A percentile compares a stretch with the other conserved stretches of the same genome.
Conservation (phyloP, 2,888 invertebrate species). For the Eupithecia inturbata region DNA sequence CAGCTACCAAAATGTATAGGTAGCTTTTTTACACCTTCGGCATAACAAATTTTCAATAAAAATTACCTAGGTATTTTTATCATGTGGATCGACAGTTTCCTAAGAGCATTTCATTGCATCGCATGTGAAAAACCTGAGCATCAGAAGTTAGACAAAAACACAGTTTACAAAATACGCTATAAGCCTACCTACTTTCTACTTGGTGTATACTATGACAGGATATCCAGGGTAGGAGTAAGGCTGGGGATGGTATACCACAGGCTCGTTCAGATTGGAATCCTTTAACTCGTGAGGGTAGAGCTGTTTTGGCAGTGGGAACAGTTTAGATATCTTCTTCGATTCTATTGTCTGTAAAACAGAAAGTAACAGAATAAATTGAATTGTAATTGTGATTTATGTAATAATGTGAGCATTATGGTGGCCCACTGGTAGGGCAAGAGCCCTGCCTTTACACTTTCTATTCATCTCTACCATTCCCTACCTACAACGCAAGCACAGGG, state of each 20-base stretch:
- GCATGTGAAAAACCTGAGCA: too few relatives aligned
- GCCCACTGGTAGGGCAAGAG: background rate
- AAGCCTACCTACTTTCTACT: background rate
- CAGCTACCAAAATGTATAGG: too few relatives aligned
- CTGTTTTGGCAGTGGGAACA: conserved; percentile 59
- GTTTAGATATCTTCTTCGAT: conserved; percentile 24
- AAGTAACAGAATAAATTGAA: too few relatives aligned
- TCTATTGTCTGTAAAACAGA: conserved; percentile 25
- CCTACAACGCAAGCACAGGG: background rate
- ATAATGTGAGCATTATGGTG: too few relatives aligned
- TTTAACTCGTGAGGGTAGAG: conserved; percentile 67
- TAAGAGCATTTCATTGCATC: too few relatives aligned
- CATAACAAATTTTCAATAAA: too few relatives aligned
- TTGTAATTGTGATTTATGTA: too few relatives aligned
- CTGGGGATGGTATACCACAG: conserved; percentile 69
- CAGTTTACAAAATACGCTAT: background rate
- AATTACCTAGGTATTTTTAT: too few relatives aligned
- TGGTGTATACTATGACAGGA: conserved; percentile 66
- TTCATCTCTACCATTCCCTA: background rate
- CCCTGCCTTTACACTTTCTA: background rate
- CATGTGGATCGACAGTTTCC: too few relatives aligned
- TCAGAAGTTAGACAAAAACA: too few relatives aligned
- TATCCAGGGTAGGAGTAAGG: conserved; percentile 75
- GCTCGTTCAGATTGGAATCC: conserved; percentile 54
- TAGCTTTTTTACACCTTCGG: too few relatives aligned